Evolutionary conservation across 2,113 vertebrate genomes (phyloP).

Genomic region (Antechinus flavipes): DNA sequence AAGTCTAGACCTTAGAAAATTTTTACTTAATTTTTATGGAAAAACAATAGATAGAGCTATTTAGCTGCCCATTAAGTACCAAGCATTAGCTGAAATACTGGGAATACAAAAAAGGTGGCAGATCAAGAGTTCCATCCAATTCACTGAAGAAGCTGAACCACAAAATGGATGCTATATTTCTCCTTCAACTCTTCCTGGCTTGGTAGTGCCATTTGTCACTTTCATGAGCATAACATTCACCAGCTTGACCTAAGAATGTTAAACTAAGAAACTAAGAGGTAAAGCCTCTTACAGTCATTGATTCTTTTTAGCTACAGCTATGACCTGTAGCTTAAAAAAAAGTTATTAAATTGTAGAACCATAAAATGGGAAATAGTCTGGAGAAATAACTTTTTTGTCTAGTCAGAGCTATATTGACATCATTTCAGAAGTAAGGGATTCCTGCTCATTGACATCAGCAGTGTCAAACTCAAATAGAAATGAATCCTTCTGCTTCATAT

Average conservation of each 20-base stretch:
- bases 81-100: no score
- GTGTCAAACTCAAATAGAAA: neutral
- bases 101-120: neutral
- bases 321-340: slow-evolving; percentile 28
- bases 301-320: slow-evolving; percentile 51
- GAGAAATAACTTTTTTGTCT: neutral
- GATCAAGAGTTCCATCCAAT: neutral
- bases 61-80: no score
- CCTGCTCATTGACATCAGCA: neutral
- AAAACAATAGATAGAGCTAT: no score
- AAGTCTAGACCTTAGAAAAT: neutral
- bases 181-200: neutral
- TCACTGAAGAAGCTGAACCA: neutral
- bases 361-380: slow-evolving; percentile 32
- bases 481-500: neutral
- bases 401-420: neutral
- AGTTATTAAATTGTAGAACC: slow-evolving; percentile 59
- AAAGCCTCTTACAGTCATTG: slow-evolving; percentile 42
- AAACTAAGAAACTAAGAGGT: slow-evolving; percentile 62
- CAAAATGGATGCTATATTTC: neutral
- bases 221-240: slow-evolving; percentile 47
- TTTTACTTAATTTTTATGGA: slow-evolving; percentile 15
- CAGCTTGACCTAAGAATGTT: slow-evolving; percentile 59
- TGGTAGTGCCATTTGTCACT: slow-evolving; percentile 33
- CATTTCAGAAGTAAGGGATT: neutral